Evolutionary conservation across 2,113 vertebrate genomes (phyloP).

Genomic region (Coracopsis vasa): DNA sequence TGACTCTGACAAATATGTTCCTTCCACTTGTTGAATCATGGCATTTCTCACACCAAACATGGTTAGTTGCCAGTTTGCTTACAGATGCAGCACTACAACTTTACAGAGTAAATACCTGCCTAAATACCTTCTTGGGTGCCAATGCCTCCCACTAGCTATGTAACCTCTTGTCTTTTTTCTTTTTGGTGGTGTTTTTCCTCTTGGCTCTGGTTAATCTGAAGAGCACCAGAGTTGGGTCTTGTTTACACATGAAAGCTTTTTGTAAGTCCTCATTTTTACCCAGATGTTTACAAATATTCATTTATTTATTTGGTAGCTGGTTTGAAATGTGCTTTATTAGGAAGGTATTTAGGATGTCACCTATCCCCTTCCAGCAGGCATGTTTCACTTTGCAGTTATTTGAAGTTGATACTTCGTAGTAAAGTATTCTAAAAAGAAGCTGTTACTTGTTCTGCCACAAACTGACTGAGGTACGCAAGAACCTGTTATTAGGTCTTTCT

Average conservation of each 20-base stretch:
- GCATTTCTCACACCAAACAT: background rate
- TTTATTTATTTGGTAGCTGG: background rate
- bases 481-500: background rate
- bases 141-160: rapidly evolving
- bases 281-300: background rate
- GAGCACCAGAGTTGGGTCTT: background rate
- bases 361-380: background rate
- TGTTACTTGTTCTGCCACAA: background rate
- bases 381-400: too few relatives aligned
- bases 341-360: background rate
- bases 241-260: background rate
- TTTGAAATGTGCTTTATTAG: background rate
- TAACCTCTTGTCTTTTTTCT: background rate
- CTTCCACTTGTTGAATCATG: background rate
- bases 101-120: background rate
- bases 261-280: background rate
- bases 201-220: background rate
- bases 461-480: background rate
- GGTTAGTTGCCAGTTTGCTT: background rate
- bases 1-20: background rate
- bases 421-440: background rate
- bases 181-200: background rate
- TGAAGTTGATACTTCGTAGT: too few relatives aligned
- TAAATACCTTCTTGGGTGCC: background rate
- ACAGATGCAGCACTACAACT: background rate